Base-by-base conservation (phyloP, 37 sponge, comb jelly and placozoan species). In the Amphimedon queenslandica region DNA sequence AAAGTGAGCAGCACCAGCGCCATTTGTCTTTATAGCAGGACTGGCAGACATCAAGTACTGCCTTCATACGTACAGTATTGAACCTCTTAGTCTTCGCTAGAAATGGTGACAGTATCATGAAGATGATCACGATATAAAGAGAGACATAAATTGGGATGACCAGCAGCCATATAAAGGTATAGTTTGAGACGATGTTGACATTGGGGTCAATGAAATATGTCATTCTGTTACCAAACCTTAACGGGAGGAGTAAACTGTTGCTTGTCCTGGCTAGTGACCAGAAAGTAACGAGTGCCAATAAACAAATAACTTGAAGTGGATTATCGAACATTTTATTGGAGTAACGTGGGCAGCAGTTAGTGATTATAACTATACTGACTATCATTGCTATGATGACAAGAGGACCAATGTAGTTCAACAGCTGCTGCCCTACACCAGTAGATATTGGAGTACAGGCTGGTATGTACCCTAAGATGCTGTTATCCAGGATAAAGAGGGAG, bases 221-320 rank as follows among this genome's bases (percentile, higher is more conserved):
- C 4, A 67, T 33, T 6, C 36, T 37, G n/a, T n/a, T n/a, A n/a
- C n/a, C n/a, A n/a, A n/a, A n/a, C n/a, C n/a, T n/a, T n/a, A n/a
- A n/a, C 18, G 68, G 68, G 32, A 37, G 68, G 8, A 67, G 31
- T 27, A 67, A 37, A 8, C 25, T 67, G 33, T 3, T 34, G 36
- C 37, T 38, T 1, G 68, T 67, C 24, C 24, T 37, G 4, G 34
- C 68, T 25, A 67, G 13, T 11, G 68, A 67, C 68, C 68, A 67
- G 34, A 67, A 67, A 0, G 68, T 34, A 36, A 67, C 25, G 68
- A 67, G 34, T 0, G 39, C 4, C 32, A 67, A 37, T 6, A 67
- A 37, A 36, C 68, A 38, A 36, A 67, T 67, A 2, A 37, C 36
- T 37, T 67, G 68, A 33, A 67, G 25, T 4, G 68, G 68, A 67